phyloP scores from a whole-genome alignment of 2,797 vertebrate species.

The Pseudomugil gertrudae region DNA sequence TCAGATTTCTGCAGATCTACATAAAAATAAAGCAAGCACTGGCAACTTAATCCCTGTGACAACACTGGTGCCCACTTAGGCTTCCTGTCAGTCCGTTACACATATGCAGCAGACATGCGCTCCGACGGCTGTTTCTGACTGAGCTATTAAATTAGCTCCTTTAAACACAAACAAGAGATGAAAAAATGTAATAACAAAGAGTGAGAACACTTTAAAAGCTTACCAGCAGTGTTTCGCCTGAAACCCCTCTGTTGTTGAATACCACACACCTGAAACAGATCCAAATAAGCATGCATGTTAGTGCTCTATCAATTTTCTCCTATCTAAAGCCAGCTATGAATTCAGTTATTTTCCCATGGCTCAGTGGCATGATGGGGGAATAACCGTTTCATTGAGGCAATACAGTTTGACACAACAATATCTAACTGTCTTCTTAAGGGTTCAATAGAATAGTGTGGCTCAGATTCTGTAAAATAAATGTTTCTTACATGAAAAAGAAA shows the following conservation, averaged over 20 bases:
- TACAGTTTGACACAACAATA: neutral
- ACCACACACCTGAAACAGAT: slow-evolving; percentile 91
- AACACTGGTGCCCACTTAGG: slow-evolving; percentile 39
- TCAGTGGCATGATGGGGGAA: no score
- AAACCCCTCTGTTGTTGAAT: slow-evolving; percentile 96
- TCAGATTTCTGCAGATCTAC: slow-evolving; percentile 55
- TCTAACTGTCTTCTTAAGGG: neutral
- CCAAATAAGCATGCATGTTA: neutral
- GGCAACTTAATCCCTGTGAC: slow-evolving; percentile 67
- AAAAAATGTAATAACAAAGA: neutral
- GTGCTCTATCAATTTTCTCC: no score
- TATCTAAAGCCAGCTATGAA: no score
- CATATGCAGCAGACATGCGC: slow-evolving; percentile 31
- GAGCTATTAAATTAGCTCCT: neutral
- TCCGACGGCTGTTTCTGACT: neutral
- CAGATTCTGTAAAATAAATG: slow-evolving; percentile 32
- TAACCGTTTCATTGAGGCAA: neutral
- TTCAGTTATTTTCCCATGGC: no score
- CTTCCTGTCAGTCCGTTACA: slow-evolving; percentile 31
- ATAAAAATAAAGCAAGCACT: slow-evolving; percentile 60
- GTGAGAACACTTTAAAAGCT: slow-evolving; percentile 67
- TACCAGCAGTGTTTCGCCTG: slow-evolving; percentile 95
- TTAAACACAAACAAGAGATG: neutral
- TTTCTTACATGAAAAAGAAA: slow-evolving; percentile 16
- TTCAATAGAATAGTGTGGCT: slow-evolving; percentile 31